phyloP scores from a whole-genome alignment of 2,888 invertebrate genomes.

The Tipula helvola region DNA sequence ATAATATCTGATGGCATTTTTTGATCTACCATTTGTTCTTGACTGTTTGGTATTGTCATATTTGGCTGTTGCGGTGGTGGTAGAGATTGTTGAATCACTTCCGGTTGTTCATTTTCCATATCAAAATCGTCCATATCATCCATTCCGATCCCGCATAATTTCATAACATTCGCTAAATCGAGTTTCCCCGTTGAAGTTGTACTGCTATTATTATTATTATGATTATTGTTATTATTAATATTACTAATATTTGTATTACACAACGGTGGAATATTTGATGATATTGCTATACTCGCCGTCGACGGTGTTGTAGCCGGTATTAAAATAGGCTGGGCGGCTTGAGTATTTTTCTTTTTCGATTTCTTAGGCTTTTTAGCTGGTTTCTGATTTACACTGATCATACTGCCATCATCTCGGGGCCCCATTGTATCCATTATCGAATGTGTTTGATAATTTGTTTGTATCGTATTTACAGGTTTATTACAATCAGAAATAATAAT shows the following conservation, averaged over 20 bases:
- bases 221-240: neutral
- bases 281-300: neutral
- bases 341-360: constrained; percentile 16
- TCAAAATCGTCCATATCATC: constrained; percentile 49
- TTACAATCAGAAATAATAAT: neutral
- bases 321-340: constrained; percentile 10
- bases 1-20: constrained; percentile 24
- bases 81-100: constrained; percentile 13
- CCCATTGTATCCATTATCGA: neutral
- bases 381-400: constrained; percentile 1
- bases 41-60: constrained; percentile 14
- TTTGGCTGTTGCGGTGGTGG: constrained; percentile 11
- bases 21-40: constrained; percentile 11
- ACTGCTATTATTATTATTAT: constrained; percentile 9
- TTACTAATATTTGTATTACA: neutral
- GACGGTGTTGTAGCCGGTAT: constrained; percentile 12
- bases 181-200: constrained; percentile 36
- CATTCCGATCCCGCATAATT: constrained; percentile 54
- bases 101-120: constrained; percentile 21
- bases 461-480: neutral
- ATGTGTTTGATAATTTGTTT: constrained; percentile 13
- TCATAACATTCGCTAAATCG: constrained; percentile 61
- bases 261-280: neutral
- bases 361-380: constrained; percentile 6
- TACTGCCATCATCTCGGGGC: constrained; percentile 12